Conservation (phyloP, 2,888 invertebrate genomes). For the Dione juno region DNA sequence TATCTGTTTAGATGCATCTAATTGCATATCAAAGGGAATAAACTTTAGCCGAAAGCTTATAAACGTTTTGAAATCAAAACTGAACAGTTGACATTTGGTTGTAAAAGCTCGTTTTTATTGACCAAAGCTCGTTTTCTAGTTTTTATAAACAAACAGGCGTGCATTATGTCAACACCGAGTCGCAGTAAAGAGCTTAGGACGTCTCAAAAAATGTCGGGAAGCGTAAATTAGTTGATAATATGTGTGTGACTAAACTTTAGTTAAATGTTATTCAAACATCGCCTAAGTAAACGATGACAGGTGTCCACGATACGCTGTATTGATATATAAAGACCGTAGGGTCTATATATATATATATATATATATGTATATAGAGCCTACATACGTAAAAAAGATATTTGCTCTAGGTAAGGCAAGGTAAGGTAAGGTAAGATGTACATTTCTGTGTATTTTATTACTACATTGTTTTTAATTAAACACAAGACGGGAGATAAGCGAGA, state of each 20-base stretch:
- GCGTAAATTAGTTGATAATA: constrained; percentile 82
- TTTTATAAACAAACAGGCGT: constrained; percentile 50
- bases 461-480: constrained; percentile 76
- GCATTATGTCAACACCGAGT: constrained; percentile 54
- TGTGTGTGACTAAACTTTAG: constrained; percentile 80
- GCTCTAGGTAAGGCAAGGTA: constrained; percentile 45
- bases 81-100: constrained; percentile 44
- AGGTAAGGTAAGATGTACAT: constrained; percentile 71
- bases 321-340: constrained; percentile 71
- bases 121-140: constrained; percentile 54
- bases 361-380: too few relatives aligned
- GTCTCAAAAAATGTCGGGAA: constrained; percentile 69
- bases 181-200: constrained; percentile 69
- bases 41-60: not conserved
- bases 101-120: constrained; percentile 49
- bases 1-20: not conserved
- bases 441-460: constrained; percentile 72
- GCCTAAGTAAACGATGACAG: constrained; percentile 82
- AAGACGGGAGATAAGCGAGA: constrained; percentile 64
- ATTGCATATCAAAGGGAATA: not conserved
- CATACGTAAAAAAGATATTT: constrained; percentile 49
- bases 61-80: constrained; percentile 39
- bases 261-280: constrained; percentile 78
- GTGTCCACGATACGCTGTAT: constrained; percentile 66
- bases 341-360: not conserved